Evolutionary conservation across 2,113 vertebrate genomes (phyloP).

Genomic region (Nestor notabilis): DNA sequence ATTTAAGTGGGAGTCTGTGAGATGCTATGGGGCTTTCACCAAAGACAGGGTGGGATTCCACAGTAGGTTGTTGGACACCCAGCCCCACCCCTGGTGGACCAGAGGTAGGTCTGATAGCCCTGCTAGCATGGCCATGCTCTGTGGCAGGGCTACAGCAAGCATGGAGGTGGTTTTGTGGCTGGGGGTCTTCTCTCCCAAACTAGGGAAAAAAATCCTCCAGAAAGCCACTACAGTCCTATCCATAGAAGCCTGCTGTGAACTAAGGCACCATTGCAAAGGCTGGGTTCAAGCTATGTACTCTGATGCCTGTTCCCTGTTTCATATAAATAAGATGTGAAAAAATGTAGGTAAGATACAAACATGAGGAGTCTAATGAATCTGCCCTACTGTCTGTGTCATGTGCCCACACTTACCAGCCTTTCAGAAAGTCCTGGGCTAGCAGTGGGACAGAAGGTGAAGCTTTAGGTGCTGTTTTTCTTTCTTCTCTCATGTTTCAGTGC

Average conservation of each 20-base stretch:
- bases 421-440: not conserved
- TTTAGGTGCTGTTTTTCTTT: not conserved
- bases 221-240: not conserved
- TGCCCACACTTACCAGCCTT: not conserved
- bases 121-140: fast-evolving
- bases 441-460: not conserved
- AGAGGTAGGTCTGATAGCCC: not conserved
- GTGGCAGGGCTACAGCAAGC: not conserved
- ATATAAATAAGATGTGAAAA: not conserved
- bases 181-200: not conserved
- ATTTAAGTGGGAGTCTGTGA: not conserved
- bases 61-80: not conserved
- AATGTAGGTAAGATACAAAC: not conserved
- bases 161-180: not conserved
- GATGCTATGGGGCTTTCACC: not conserved
- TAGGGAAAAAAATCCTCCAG: not conserved
- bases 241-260: not conserved
- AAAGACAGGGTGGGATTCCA: not conserved
- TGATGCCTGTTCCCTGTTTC: fast-evolving
- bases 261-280: not conserved
- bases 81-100: not conserved
- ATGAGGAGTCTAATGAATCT: not conserved
- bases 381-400: not conserved
- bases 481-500: not conserved
- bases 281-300: not conserved